phyloP scores from a whole-genome alignment of 2,797 vertebrate genomes.

The Phoxinus dragarum region DNA sequence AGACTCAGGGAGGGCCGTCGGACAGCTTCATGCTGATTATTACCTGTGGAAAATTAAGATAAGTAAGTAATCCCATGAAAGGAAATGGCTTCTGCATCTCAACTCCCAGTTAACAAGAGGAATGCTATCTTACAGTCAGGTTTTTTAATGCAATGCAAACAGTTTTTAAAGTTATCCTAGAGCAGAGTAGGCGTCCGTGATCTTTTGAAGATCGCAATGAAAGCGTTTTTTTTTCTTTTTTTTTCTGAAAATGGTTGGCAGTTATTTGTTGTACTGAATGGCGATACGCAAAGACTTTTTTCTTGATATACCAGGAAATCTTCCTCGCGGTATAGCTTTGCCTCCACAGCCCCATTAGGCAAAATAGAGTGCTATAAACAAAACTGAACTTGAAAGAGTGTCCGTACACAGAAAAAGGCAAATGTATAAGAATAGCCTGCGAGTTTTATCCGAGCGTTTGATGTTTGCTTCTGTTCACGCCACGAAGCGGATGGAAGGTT shows the following conservation, averaged over 20 bases:
- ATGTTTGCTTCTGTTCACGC: conserved; percentile 16
- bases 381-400: conserved; percentile 18
- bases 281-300: neutral
- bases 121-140: conserved; percentile 44
- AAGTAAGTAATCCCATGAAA: conserved; percentile 77
- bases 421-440: neutral
- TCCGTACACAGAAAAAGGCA: neutral
- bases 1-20: conserved; percentile 66
- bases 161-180: conserved; percentile 55
- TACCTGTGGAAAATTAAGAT: conserved; percentile 82
- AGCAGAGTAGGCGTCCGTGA: neutral
- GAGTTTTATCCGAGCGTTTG: conserved; percentile 26
- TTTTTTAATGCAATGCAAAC: conserved; percentile 62
- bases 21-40: conserved; percentile 77
- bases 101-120: conserved; percentile 61
- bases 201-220: conserved; percentile 29
- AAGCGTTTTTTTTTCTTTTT: neutral
- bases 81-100: conserved; percentile 74
- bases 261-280: conserved; percentile 37
- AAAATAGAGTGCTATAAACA: conserved; percentile 1
- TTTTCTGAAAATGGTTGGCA: neutral
- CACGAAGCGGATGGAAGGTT: neutral
- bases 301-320: neutral
- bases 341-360: conserved; percentile 25
- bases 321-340: neutral